Percentiles rank a stretch among this genome's conserved stretches.
Evolutionary conservation across 2,888 invertebrate species (phyloP).

Genomic region (Eumacrocentrus americanus): DNA sequence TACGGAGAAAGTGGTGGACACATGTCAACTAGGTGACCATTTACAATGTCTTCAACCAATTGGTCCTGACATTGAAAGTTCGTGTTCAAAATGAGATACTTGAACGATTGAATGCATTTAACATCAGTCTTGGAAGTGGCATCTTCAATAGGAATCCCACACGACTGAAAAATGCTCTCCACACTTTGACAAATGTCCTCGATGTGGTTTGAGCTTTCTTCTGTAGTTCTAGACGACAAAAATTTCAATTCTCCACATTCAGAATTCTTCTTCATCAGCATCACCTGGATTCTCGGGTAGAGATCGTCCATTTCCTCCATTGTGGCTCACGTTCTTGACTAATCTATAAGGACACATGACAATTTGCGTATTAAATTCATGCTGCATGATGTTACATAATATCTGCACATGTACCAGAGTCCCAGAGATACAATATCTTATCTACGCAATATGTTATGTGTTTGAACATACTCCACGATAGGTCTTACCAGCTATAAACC

Average conservation of each 20-base stretch:
- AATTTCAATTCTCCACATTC: slow-evolving; percentile 40
- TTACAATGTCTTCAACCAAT: slow-evolving; percentile 47
- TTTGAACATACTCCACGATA: too few relatives aligned
- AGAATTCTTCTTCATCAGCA: slow-evolving; percentile 39
- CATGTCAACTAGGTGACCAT: slow-evolving; percentile 51
- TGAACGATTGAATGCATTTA: slow-evolving; percentile 40
- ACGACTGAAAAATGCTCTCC: slow-evolving; percentile 28
- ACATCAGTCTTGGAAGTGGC: slow-evolving; percentile 19
- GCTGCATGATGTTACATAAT: neutral
- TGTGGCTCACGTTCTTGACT: neutral
- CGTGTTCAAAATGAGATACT: slow-evolving; percentile 52
- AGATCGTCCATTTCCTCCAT: slow-evolving; percentile 40
- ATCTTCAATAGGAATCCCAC: slow-evolving; percentile 27
- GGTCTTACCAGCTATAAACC: neutral
- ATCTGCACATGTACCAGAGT: too few relatives aligned
- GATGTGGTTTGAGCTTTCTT: slow-evolving; percentile 38
- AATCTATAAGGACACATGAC: neutral
- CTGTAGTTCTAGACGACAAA: slow-evolving; percentile 45
- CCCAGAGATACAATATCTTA: too few relatives aligned
- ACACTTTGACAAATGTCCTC: slow-evolving; percentile 38
- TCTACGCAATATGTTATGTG: neutral
- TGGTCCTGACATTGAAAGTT: slow-evolving; percentile 47
- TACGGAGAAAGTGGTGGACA: slow-evolving; percentile 53
- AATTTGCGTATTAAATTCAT: neutral
- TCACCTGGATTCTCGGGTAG: slow-evolving; percentile 37